Base-by-base conservation (phyloP, 2,797 vertebrate genomes). In the Muscicapa striata region DNA sequence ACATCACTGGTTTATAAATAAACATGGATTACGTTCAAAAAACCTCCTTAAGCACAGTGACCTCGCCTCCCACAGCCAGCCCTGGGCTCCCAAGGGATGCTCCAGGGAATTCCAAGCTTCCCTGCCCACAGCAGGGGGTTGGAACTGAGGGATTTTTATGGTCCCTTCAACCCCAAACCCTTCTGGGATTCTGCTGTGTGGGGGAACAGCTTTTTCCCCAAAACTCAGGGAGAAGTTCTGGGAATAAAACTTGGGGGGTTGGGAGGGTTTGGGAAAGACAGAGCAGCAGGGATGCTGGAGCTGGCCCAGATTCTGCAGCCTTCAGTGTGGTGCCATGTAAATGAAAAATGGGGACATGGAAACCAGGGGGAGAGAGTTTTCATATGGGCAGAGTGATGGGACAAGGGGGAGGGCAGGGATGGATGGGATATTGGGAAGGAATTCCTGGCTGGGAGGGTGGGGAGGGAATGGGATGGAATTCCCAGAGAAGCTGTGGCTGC, bases 301-400 rank as follows among this genome's bases (percentile, higher is more conserved):
- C 57, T 34, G 59, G 3, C 43, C 67, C 48, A 6, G 13, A 2
- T 5, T 2, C 40, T 27, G 30, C 38, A 13, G 6, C 63, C 36
- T 22, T 30, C 2, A 0, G 0, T 4, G 61, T 13, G 67, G 5
- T 3, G 43, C 48, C 26, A 6, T 0, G 4, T 0, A 12, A 67
- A 74, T 43, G 9, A 40, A 36, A 46, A 22, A 7, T 9, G 20
- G 16, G 38, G 13, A 6, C n/a, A 0, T 38, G 11, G 20, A 40
- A 43, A 32, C 5, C 15, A 17, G 23, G 14, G 15, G 8, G 20
- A n/a, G n/a, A 0, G 45, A 26, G 15, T 15, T 38, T 17, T 13
- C 1, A 1, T 19, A 8, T 5, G 52, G n/a, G 21, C 45, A 14
- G 54, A 15, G 52, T 4, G 68, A 8, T 1, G 23, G 46, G 61